These are phyloP conservation scores for Drosophila serrata DNA, from an alignment of 1,140 invertebrate genomes.

Conservation along the genomic window DNA sequence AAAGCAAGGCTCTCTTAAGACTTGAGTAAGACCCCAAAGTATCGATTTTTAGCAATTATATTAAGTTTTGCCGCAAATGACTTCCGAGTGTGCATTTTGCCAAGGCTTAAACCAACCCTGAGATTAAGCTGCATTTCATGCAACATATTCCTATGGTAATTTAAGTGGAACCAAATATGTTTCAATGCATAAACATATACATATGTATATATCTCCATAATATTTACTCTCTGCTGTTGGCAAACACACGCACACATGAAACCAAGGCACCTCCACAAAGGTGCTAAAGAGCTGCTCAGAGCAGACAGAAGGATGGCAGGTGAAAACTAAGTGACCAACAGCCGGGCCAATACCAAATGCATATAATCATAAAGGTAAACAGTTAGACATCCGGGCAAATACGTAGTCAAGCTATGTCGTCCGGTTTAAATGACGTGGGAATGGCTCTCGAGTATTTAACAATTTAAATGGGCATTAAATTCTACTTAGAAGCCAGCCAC, in stretches of 20 bases:
- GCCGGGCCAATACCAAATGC: slow-evolving; percentile 28
- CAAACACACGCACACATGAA: slow-evolving; percentile 54
- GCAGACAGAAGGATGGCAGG: slow-evolving; percentile 4
- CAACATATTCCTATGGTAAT: slow-evolving; percentile 3
- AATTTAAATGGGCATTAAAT: slow-evolving; percentile 24
- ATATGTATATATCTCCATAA: slow-evolving; percentile 21
- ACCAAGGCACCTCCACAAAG: slow-evolving; percentile 23
- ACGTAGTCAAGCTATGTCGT: not conserved
- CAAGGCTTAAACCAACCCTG: not conserved
- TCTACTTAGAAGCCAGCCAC: not conserved
- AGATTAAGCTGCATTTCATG: not conserved
- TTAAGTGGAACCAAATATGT: slow-evolving; percentile 3
- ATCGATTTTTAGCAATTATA: slow-evolving; percentile 1
- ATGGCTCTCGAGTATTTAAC: slow-evolving; percentile 7
- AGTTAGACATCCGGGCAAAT: slow-evolving; percentile 38
- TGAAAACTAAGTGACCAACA: slow-evolving; percentile 43
- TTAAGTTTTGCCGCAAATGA: slow-evolving; percentile 1
- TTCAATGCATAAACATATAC: not conserved
- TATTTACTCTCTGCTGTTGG: slow-evolving; percentile 35
- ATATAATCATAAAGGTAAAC: slow-evolving; percentile 47
- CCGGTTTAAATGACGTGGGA: slow-evolving; percentile 13
- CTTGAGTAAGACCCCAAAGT: not conserved
- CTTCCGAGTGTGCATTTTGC: not conserved
- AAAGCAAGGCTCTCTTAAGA: not conserved
- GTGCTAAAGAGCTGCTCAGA: slow-evolving; percentile 45